These are phyloP conservation scores for Podarcis muralis DNA, from an alignment of 2,113 vertebrate genomes.

Conservation along the genomic window DNA sequence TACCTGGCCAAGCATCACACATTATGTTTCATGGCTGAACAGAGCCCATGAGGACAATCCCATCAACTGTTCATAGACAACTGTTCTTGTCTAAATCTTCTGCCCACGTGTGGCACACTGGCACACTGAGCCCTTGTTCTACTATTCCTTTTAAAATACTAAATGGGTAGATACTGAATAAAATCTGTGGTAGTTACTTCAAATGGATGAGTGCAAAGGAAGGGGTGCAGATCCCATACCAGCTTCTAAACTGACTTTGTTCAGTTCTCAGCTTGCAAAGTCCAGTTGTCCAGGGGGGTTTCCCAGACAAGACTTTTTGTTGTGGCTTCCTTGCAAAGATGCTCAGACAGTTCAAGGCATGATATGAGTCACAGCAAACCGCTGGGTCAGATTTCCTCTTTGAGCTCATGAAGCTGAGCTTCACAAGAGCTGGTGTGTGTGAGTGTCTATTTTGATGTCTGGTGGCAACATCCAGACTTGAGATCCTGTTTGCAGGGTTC, in stretches of 20 bases:
- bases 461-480: neutral
- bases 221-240: neutral
- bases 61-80: too few relatives aligned
- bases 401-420: neutral
- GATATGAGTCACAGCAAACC: neutral
- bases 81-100: too few relatives aligned
- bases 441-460: neutral
- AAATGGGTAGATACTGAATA: neutral
- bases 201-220: neutral
- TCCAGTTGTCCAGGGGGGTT: neutral
- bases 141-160: neutral
- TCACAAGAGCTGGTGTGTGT: neutral
- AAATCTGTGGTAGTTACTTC: neutral
- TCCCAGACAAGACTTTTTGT: neutral
- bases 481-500: neutral
- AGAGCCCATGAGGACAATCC: neutral
- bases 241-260: neutral
- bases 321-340: neutral
- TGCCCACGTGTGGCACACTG: too few relatives aligned
- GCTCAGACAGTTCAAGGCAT: rapidly evolving
- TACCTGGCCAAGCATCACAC: neutral
- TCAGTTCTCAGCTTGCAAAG: neutral
- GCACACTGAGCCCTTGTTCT: too few relatives aligned
- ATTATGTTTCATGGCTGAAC: neutral
- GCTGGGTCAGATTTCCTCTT: neutral